phyloP scores from a whole-genome alignment of 2,888 invertebrate species.

The Automeris io region DNA sequence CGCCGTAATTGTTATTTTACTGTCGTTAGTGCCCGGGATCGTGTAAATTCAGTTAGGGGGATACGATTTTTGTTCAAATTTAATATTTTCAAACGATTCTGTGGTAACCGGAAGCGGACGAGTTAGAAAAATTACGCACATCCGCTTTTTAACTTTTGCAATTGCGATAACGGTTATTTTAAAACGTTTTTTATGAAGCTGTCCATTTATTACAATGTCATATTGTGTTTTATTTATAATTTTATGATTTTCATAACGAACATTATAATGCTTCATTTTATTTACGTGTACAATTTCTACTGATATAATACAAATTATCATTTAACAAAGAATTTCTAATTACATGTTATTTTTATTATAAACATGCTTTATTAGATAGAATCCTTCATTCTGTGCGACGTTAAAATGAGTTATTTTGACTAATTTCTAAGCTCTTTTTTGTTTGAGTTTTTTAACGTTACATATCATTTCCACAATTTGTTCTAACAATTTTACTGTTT shows the following conservation, averaged over 20 bases:
- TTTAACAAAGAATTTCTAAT: no score
- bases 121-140: conserved; percentile 67
- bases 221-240: conserved; percentile 5
- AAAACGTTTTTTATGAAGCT: conserved; percentile 11
- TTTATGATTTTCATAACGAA: not conserved
- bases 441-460: no score
- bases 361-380: no score
- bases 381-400: no score
- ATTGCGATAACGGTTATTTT: conserved; percentile 60
- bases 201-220: conserved; percentile 8
- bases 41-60: conserved; percentile 73
- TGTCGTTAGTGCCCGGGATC: conserved; percentile 67
- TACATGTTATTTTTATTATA: no score
- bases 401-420: no score
- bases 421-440: no score
- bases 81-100: conserved; percentile 42
- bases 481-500: no score
- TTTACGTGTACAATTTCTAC: no score
- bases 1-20: conserved; percentile 70
- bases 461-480: no score
- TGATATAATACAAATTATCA: no score
- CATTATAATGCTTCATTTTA: no score
- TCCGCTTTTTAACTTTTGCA: conserved; percentile 60
- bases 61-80: conserved; percentile 57
- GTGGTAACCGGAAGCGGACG: conserved; percentile 61